Evolutionary conservation across 2,113 vertebrate species (phyloP).

Genomic region (Tricholaema leucomelas): DNA sequence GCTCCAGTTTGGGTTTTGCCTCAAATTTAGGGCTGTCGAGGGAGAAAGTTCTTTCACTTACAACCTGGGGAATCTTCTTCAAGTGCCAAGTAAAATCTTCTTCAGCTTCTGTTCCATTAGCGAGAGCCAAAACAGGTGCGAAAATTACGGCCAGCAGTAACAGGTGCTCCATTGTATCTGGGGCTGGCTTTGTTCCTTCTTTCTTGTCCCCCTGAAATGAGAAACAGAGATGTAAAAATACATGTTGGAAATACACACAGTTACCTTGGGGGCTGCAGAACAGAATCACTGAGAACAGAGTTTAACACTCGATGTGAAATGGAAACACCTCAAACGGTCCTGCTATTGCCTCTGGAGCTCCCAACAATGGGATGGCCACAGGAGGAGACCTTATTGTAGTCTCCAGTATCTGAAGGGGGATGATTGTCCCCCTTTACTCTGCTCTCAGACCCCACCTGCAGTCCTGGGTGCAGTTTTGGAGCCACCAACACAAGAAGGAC

Average conservation of each 20-base stretch:
- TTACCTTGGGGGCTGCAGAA: background rate
- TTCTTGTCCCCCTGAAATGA: constrained; percentile 66
- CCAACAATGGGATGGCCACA: background rate
- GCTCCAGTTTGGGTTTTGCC: constrained; percentile 74
- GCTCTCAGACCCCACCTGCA: no score
- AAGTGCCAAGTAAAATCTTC: constrained; percentile 89
- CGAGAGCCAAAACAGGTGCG: constrained; percentile 70
- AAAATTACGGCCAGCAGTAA: constrained; percentile 79
- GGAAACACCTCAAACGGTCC: background rate
- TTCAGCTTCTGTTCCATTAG: constrained; percentile 64
- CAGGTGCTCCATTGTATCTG: constrained; percentile 81
- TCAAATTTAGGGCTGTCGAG: constrained; percentile 85
- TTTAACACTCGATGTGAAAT: background rate
- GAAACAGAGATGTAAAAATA: constrained; percentile 55
- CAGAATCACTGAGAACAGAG: background rate
- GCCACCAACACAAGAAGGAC: no score
- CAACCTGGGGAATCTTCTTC: constrained; percentile 85
- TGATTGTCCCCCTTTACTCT: no score
- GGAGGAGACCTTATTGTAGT: no score
- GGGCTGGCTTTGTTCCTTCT: background rate
- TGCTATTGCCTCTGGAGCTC: background rate
- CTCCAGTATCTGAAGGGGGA: no score
- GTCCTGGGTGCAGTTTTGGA: no score
- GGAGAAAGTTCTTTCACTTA: constrained; percentile 81
- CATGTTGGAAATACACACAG: background rate